Conservation (phyloP, 2,888 invertebrate species). For the Pharmacophagus antenor region DNA sequence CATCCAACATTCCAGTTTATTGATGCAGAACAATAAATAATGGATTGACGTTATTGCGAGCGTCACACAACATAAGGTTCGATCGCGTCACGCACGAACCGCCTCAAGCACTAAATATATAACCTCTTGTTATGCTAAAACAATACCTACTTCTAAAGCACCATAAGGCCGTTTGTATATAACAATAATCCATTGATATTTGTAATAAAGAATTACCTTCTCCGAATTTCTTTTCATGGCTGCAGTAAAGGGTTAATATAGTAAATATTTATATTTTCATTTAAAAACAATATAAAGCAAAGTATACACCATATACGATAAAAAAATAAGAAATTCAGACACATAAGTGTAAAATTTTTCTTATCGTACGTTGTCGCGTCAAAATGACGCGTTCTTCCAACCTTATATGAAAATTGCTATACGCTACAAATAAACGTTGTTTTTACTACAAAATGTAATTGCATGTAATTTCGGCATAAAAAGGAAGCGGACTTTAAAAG, state of each 20-base stretch:
- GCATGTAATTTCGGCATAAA: constrained; percentile 7
- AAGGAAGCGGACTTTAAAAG: constrained; percentile 22
- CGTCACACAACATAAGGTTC: constrained; percentile 25
- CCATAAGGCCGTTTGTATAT: constrained; percentile 14
- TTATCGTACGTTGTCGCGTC: no score
- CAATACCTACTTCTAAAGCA: constrained; percentile 10
- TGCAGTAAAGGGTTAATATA: no score
- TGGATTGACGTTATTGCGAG: constrained; percentile 20
- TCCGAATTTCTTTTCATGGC: no score
- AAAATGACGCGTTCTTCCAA: no score
- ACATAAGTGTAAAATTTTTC: no score
- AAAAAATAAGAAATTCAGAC: no score
- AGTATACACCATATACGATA: no score
- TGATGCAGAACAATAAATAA: constrained; percentile 24
- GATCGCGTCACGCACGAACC: constrained; percentile 25
- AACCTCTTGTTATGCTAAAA: constrained; percentile 19
- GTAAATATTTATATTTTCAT: no score
- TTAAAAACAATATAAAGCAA: no score
- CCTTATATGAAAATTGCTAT: constrained; percentile 7
- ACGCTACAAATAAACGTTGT: not conserved
- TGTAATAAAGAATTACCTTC: not conserved
- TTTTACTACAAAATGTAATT: not conserved
- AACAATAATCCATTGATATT: constrained; percentile 12
- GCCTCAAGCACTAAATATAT: constrained; percentile 4
- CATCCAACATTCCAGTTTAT: constrained; percentile 9